Conservation (phyloP, 92 coral and sea anemone species). For the Epizoanthus ramosus region DNA sequence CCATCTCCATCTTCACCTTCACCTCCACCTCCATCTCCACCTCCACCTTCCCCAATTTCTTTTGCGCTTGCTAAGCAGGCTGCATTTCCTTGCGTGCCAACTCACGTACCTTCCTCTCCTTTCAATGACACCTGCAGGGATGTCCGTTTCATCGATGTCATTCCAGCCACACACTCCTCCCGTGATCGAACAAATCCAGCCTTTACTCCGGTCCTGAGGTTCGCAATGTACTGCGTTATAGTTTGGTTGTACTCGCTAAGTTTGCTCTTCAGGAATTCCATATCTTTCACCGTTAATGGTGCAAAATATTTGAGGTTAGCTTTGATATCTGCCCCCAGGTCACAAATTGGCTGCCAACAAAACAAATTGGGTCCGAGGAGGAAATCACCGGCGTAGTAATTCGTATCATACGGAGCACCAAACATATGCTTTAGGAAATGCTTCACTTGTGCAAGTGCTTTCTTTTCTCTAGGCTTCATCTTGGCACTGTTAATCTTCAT, state of each 20-base stretch:
- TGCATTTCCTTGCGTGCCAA: too few species aligned
- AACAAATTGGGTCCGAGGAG: conserved; percentile 84
- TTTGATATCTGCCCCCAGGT: conserved; percentile 30
- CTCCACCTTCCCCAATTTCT: too few species aligned
- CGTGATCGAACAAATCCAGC: conserved; percentile 88
- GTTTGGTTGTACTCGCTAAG: conserved; percentile 53
- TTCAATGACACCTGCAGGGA: conserved; percentile 48
- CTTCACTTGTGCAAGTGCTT: conserved; percentile 69
- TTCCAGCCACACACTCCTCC: conserved; percentile 86
- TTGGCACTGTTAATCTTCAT: conserved; percentile 24
- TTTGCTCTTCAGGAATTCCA: conserved; percentile 47
- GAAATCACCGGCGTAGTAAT: conserved; percentile 83
- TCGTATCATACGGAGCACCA: conserved; percentile 73
- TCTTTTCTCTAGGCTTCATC: conserved; percentile 79
- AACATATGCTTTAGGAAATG: conserved; percentile 73
- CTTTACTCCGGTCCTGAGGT: conserved; percentile 72
- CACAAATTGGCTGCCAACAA: conserved; percentile 83
- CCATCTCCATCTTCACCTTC: too few species aligned
- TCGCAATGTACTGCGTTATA: conserved; percentile 58
- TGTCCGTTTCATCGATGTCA: conserved; percentile 51
- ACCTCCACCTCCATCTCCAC: too few species aligned
- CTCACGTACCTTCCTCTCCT: conserved; percentile 74
- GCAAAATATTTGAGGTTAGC: conserved; percentile 44
- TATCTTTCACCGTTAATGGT: conserved; percentile 57
- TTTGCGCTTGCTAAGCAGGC: too few species aligned